These are phyloP conservation scores for Narcine bancroftii DNA, from an alignment of 2,113 vertebrate genomes.

Conservation along the genomic window DNA sequence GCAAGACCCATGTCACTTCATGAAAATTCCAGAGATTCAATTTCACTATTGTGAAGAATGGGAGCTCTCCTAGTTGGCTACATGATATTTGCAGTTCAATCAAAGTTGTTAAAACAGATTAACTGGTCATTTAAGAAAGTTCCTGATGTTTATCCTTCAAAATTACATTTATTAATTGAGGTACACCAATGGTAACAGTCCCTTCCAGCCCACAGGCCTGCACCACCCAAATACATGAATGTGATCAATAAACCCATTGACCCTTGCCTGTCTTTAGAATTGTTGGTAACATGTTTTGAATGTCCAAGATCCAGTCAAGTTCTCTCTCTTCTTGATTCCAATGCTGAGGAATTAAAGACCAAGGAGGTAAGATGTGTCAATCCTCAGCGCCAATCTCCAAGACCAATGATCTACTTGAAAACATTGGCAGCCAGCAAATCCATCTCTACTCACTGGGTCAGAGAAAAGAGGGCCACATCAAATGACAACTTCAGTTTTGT, in stretches of 20 bases:
- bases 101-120: neutral
- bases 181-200: no score
- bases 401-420: neutral
- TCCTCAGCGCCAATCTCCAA: neutral
- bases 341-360: neutral
- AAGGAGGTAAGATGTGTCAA: neutral
- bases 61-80: no score
- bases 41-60: neutral
- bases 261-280: no score
- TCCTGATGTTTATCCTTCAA: neutral
- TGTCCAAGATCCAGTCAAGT: neutral
- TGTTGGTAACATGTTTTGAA: no score
- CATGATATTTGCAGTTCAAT: neutral
- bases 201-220: no score
- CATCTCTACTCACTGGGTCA: neutral
- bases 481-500: neutral
- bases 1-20: neutral
- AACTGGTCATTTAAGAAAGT: neutral
- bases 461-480: neutral
- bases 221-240: no score
- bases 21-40: neutral
- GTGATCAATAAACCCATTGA: no score
- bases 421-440: neutral
- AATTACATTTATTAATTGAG: no score
- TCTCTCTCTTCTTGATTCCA: neutral